Percentiles rank a stretch among this genome's conserved stretches.
Evolutionary conservation across 1,140 invertebrate genomes (phyloP).

Genomic region (Ericerus pela): DNA sequence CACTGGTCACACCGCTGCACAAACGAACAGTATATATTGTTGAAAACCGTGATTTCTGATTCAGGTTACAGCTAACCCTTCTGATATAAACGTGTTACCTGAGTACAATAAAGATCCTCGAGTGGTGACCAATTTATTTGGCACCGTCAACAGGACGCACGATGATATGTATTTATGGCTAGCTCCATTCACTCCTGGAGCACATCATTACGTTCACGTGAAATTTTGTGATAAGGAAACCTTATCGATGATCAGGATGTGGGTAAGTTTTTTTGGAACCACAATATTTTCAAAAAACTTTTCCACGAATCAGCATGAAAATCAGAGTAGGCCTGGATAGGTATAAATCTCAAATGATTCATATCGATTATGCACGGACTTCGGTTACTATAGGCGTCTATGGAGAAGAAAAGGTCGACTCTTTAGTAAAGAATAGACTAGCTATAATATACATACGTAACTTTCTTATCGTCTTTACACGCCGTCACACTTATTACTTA

Average conservation of each 20-base stretch:
- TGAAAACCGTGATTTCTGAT: conserved; percentile 15
- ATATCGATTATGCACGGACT: too few species aligned
- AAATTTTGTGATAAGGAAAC: conserved; percentile 39
- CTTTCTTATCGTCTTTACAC: too few species aligned
- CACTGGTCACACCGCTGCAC: too few species aligned
- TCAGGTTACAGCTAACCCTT: conserved; percentile 41
- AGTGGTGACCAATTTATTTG: conserved; percentile 46
- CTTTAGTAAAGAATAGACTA: too few species aligned
- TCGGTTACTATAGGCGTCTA: too few species aligned
- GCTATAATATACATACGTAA: too few species aligned
- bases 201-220: conserved; percentile 42
- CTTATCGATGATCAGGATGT: conserved; percentile 57
- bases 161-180: conserved; percentile 66
- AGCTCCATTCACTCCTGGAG: conserved; percentile 40
- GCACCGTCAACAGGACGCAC: conserved; percentile 53
- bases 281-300: too few species aligned
- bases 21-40: neutral
- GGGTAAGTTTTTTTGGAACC: conserved; percentile 40
- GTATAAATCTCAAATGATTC: too few species aligned
- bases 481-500: too few species aligned
- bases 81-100: conserved; percentile 42
- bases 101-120: conserved; percentile 42
- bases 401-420: too few species aligned
- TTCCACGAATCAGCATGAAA: too few species aligned
- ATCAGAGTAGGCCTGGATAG: too few species aligned